phyloP scores from a whole-genome alignment of 2,113 vertebrate genomes.

The Antechinus flavipes region DNA sequence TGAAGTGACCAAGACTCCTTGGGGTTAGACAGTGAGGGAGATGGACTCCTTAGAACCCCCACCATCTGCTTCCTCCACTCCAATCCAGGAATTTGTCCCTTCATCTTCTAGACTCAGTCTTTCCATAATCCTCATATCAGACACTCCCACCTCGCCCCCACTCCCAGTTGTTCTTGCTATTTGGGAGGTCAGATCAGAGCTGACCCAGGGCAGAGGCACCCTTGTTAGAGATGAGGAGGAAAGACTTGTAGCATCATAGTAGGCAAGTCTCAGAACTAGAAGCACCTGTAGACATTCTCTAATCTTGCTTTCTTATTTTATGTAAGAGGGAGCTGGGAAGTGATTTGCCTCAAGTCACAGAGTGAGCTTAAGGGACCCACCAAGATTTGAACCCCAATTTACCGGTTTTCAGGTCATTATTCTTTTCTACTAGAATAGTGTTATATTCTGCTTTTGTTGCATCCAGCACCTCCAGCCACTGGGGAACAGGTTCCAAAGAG shows the following conservation, averaged over 20 bases:
- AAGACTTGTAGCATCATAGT: neutral
- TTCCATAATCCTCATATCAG: neutral
- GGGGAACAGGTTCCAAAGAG: neutral
- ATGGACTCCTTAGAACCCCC: neutral
- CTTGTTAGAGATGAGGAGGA: neutral
- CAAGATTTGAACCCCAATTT: neutral
- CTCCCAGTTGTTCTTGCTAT: neutral
- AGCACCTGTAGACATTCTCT: neutral
- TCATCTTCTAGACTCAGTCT: neutral
- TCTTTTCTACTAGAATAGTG: neutral
- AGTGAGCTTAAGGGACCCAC: neutral
- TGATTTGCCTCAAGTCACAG: neutral
- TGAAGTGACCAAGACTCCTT: neutral
- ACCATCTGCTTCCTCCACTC: neutral
- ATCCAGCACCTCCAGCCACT: neutral
- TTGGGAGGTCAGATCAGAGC: neutral
- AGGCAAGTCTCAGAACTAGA: neutral
- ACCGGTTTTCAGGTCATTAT: neutral
- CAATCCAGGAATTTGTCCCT: neutral
- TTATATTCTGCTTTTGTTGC: neutral
- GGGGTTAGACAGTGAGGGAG: neutral
- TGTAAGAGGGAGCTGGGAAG: neutral
- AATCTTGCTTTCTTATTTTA: neutral
- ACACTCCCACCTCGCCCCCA: neutral
- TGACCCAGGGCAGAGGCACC: neutral